Evolutionary conservation across 2,113 vertebrate genomes (phyloP).

Genomic region (Natator depressus): DNA sequence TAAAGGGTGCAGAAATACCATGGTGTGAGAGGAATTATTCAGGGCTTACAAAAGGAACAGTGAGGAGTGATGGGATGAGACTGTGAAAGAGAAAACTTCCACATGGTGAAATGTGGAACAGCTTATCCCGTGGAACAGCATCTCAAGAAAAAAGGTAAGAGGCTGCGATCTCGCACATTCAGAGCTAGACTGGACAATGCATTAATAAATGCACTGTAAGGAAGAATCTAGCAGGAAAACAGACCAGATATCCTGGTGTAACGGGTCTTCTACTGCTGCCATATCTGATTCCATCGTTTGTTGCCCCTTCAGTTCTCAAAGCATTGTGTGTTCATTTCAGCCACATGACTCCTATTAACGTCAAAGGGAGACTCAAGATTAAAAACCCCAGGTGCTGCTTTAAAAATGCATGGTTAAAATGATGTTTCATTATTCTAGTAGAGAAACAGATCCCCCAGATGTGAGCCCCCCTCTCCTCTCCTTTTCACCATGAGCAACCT

Average conservation of each 20-base stretch:
- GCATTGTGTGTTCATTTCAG: slow-evolving; percentile 31
- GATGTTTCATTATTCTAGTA: slow-evolving; percentile 42
- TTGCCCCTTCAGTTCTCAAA: slow-evolving; percentile 45
- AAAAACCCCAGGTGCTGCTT: slow-evolving; percentile 64
- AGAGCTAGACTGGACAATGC: not conserved
- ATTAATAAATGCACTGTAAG: slow-evolving; percentile 40
- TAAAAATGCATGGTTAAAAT: slow-evolving; percentile 66
- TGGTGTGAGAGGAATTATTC: slow-evolving; percentile 2
- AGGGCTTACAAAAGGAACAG: not conserved
- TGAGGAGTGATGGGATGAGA: not conserved
- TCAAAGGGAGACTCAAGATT: slow-evolving; percentile 69
- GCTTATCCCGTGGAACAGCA: not conserved
- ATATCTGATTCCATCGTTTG: not conserved
- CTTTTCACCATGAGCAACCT: not conserved
- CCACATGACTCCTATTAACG: slow-evolving; percentile 62
- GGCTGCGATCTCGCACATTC: not conserved
- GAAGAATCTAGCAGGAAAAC: slow-evolving; percentile 18
- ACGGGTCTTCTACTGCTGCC: slow-evolving; percentile 35
- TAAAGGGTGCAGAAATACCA: not conserved
- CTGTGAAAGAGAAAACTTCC: not conserved
- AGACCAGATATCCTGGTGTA: not conserved
- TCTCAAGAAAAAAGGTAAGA: not conserved
- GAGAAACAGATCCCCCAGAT: slow-evolving; percentile 32
- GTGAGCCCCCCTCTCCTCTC: not conserved
- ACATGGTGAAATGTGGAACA: not conserved